Evolutionary conservation across 2,113 vertebrate genomes (phyloP).

Genomic region (Erythrocercus mccallii): DNA sequence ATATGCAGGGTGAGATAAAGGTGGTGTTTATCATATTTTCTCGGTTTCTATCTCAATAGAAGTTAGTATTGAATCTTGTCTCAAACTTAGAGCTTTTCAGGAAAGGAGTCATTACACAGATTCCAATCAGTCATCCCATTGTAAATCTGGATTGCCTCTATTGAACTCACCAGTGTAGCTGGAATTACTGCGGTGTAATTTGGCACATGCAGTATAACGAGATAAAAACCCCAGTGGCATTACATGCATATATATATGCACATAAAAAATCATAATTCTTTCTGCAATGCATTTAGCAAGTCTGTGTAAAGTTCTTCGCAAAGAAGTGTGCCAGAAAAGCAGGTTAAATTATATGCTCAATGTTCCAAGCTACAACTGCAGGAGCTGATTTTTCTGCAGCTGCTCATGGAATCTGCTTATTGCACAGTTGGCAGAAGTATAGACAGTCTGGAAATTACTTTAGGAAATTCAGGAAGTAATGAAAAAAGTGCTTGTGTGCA

Average conservation of each 20-base stretch:
- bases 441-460: background rate
- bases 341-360: background rate
- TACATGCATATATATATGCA: background rate
- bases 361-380: background rate
- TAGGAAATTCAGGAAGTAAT: background rate
- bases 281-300: background rate
- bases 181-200: conserved; percentile 33
- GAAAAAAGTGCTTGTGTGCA: background rate
- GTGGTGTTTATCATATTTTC: conserved; percentile 18
- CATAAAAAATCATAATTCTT: conserved; percentile 25
- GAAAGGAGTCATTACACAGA: conserved; percentile 16
- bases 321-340: background rate
- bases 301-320: background rate
- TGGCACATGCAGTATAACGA: background rate
- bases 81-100: conserved; percentile 31
- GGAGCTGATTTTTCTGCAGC: background rate
- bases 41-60: conserved; percentile 10
- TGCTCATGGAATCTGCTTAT: background rate
- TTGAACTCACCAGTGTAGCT: background rate
- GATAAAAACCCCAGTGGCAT: background rate
- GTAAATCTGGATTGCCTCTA: conserved; percentile 26
- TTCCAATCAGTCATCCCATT: conserved; percentile 27
- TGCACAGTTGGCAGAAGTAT: background rate
- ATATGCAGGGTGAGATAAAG: background rate
- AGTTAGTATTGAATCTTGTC: background rate